Conservation (phyloP, 2,888 invertebrate genomes). For the Dermolepida albohirtum region DNA sequence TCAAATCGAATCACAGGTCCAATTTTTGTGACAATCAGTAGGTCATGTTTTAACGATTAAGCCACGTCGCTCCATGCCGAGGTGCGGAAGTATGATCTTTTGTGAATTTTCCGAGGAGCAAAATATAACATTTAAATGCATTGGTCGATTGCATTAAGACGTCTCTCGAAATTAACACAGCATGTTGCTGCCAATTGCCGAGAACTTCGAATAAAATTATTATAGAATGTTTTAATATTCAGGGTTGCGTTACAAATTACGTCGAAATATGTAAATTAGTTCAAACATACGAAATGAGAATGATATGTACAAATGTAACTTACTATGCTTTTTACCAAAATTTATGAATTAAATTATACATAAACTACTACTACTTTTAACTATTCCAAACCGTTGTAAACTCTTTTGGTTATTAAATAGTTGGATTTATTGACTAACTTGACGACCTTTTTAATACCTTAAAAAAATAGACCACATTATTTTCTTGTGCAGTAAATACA, state of each 20-base stretch:
- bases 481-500: too few relatives aligned
- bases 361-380: too few relatives aligned
- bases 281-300: too few relatives aligned
- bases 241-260: neutral
- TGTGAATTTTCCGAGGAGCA: conserved; percentile 53
- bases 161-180: conserved; percentile 30
- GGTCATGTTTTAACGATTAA: conserved; percentile 51
- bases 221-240: conserved; percentile 9
- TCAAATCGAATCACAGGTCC: conserved; percentile 43
- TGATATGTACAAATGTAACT: too few relatives aligned
- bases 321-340: too few relatives aligned
- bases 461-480: too few relatives aligned
- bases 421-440: too few relatives aligned
- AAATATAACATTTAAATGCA: conserved; percentile 63
- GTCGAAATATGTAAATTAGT: too few relatives aligned
- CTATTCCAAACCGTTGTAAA: too few relatives aligned
- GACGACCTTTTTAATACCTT: too few relatives aligned
- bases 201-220: conserved; percentile 15
- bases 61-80: conserved; percentile 19
- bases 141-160: conserved; percentile 53
- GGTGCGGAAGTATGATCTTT: conserved; percentile 50
- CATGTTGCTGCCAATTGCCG: conserved; percentile 6
- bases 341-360: too few relatives aligned
- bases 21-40: conserved; percentile 33
- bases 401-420: too few relatives aligned